Conservation (phyloP, 2,113 vertebrate genomes). For the Hypomesus transpacificus region DNA sequence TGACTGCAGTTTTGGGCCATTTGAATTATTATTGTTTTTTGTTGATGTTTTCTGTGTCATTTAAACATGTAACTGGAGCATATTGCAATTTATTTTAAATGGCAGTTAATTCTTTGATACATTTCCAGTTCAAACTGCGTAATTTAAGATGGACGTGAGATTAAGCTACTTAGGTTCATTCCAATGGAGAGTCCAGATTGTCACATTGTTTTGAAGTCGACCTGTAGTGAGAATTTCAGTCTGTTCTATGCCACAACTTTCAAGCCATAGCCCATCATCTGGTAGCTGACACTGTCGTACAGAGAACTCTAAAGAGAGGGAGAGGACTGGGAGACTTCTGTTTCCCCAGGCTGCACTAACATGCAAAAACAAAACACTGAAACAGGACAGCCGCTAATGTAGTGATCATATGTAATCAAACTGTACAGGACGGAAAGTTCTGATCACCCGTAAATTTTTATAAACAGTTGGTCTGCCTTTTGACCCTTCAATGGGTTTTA, state of each 20-base stretch:
- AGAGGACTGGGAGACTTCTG: conserved; percentile 26
- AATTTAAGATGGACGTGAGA: conserved; percentile 27
- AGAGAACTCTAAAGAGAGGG: conserved; percentile 16
- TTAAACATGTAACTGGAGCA: conserved; percentile 55
- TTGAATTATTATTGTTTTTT: background rate
- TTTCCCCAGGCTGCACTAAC: conserved; percentile 26
- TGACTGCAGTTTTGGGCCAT: conserved; percentile 42
- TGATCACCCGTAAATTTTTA: conserved; percentile 31
- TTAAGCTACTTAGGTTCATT: conserved; percentile 50
- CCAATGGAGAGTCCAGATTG: conserved; percentile 22
- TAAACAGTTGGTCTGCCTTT: conserved; percentile 43
- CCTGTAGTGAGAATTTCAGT: background rate
- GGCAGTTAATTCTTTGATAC: conserved; percentile 41
- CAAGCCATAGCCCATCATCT: conserved; percentile 33
- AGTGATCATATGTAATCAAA: conserved; percentile 18
- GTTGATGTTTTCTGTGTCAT: conserved; percentile 30
- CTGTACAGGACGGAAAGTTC: conserved; percentile 33
- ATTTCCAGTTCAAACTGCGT: conserved; percentile 50
- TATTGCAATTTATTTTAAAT: conserved; percentile 55
- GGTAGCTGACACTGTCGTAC: conserved; percentile 1
- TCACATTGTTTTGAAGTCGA: conserved; percentile 24
- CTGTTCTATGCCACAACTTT: conserved; percentile 10
- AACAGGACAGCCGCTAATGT: conserved; percentile 39
- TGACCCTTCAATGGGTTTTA: background rate
- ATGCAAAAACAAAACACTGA: conserved; percentile 56